phyloP scores from a whole-genome alignment of 2,888 invertebrate genomes.

The Dryocosmus kuriphilus region DNA sequence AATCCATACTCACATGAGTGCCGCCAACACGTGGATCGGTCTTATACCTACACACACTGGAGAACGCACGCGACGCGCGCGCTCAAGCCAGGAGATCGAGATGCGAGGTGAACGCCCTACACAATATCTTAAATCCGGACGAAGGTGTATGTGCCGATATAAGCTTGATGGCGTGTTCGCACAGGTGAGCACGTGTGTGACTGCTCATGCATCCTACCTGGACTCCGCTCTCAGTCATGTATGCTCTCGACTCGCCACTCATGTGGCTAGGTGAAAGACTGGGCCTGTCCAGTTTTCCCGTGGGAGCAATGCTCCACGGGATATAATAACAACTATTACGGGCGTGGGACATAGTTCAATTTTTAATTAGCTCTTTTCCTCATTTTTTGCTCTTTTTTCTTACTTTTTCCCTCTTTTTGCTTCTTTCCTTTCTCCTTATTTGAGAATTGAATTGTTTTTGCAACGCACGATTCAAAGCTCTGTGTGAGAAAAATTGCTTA shows the following conservation, averaged over 20 bases:
- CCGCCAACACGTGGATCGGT: conserved; percentile 40
- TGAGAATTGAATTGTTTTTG: conserved; percentile 21
- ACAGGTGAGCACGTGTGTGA: conserved; percentile 46
- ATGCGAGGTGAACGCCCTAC: conserved; percentile 73
- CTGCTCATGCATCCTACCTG: conserved; percentile 41
- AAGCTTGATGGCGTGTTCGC: conserved; percentile 37
- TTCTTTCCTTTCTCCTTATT: neutral
- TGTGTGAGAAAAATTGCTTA: neutral
- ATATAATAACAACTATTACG: conserved; percentile 71
- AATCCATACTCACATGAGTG: conserved; percentile 49
- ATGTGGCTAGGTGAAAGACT: conserved; percentile 66
- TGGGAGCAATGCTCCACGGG: conserved; percentile 72
- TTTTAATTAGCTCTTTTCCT: conserved; percentile 66
- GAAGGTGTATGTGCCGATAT: conserved; percentile 52
- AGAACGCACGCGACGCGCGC: conserved; percentile 79
- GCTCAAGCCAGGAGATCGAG: conserved; percentile 63
- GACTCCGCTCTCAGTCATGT: conserved; percentile 21
- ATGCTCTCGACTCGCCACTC: conserved; percentile 36
- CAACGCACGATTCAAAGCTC: neutral
- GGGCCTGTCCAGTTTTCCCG: conserved; percentile 73
- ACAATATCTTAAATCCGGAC: conserved; percentile 73
- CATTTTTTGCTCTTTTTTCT: neutral
- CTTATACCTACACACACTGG: conserved; percentile 78
- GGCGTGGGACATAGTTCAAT: conserved; percentile 70
- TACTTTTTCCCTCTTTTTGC: neutral